Conservation (phyloP, 1,140 invertebrate genomes). For the Halictus rubicundus region DNA sequence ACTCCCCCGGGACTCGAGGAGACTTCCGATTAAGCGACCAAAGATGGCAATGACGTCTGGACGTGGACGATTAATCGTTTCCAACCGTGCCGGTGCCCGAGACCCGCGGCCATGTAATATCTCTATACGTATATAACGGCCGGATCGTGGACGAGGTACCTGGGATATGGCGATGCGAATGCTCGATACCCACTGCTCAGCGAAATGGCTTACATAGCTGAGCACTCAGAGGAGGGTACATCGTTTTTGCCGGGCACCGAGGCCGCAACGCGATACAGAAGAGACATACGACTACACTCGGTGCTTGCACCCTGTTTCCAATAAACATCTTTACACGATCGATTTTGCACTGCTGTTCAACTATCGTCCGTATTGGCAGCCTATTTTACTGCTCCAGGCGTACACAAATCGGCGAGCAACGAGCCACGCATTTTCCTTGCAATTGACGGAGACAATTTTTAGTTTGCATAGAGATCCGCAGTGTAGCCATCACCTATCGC, state of each 20-base stretch:
- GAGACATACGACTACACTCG: slow-evolving; percentile 23
- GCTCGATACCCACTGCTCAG: slow-evolving; percentile 59
- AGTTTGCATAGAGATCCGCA: too few species aligned
- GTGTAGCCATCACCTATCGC: too few species aligned
- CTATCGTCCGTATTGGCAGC: background rate
- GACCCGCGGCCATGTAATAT: slow-evolving; percentile 22
- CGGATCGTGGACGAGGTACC: slow-evolving; percentile 52
- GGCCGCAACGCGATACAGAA: slow-evolving; percentile 48
- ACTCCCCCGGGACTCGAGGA: slow-evolving; percentile 49
- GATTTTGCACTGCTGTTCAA: background rate
- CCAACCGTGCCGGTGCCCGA: slow-evolving; percentile 30
- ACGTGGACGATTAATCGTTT: slow-evolving; percentile 73
- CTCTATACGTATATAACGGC: slow-evolving; percentile 12
- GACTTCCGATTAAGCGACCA: slow-evolving; percentile 68
- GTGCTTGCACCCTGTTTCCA: slow-evolving; percentile 20
- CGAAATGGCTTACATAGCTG: slow-evolving; percentile 71
- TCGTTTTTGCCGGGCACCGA: slow-evolving; percentile 56
- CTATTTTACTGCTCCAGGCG: too few species aligned
- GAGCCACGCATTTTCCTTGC: too few species aligned
- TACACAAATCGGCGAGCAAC: too few species aligned
- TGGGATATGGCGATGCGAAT: slow-evolving; percentile 62
- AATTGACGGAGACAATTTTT: too few species aligned
- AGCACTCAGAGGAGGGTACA: slow-evolving; percentile 67
- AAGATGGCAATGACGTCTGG: slow-evolving; percentile 71
- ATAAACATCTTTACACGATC: background rate